Evolutionary conservation across 2,888 invertebrate genomes (phyloP), one percentile per base, ranked within the genome.

Genomic region (Torymus auratus): DNA sequence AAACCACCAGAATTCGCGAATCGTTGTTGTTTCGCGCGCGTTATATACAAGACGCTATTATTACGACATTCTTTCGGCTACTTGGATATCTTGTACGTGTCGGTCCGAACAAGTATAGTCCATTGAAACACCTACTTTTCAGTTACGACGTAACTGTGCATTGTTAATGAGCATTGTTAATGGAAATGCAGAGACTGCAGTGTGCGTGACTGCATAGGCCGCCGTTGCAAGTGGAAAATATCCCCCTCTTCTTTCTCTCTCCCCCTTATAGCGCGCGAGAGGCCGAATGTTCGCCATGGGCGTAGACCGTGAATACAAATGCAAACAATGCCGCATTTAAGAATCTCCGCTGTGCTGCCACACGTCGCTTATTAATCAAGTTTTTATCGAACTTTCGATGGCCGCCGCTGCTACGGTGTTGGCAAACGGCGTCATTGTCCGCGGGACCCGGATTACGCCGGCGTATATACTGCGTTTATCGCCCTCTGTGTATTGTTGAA

Each of bases 161-260:
- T 82, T 76, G 76, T 73, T 82, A 82, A 82, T 79, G 78, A 82
- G 79, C 64, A 72, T 76, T 79, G 82, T 76, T 82, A 79, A 82
- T 79, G 82, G 74, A 75, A 81, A 81, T 67, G 65, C 56, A 15
- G 74, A 15, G 74, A 13, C 14, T 12, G 12, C 17, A 15, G 23
- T 50, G 67, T 71, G 76, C 82, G 82, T 82, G 79, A 80, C 76
- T 64, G 80, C 20, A 20, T 20, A 20, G 1, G 20, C 67, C 7
- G 41, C 7, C 41, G 41, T 41, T 41, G 41, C 41, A 41, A 41
- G 13, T 68, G 76, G 80, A 72, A 76, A 72, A 68, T 75, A 75
- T 12, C 23, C 67, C 23, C 53, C 62, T 28, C 20, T 13, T 11
- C 52, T n/a, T 1, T 20, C 50, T 41, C 68, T 50, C 12, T 28